Percentiles rank a stretch among this genome's conserved stretches.
phyloP scores from a whole-genome alignment of 2,888 invertebrate species.

The Syrphus vitripennis region DNA sequence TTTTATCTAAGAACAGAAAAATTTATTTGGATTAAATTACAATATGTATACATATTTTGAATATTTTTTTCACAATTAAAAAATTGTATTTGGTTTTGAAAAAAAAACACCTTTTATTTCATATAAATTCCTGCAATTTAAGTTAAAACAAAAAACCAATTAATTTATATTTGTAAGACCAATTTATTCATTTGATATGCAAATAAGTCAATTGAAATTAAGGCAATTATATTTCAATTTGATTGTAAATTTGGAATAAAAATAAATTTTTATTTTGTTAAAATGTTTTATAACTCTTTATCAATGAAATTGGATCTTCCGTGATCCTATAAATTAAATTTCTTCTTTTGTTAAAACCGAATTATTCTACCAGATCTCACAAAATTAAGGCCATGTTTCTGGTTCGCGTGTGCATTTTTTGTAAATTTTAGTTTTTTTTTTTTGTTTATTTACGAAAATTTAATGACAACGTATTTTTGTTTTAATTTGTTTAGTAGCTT shows the following conservation, averaged over 20 bases:
- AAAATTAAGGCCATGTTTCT: neutral
- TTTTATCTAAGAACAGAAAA: no score
- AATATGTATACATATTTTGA: no score
- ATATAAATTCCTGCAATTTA: no score
- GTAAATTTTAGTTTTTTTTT: neutral
- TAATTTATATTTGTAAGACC: neutral
- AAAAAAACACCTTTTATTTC: no score
- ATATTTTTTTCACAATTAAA: no score
- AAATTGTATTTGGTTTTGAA: no score
- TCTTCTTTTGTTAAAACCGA: neutral
- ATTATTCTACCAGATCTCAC: neutral
- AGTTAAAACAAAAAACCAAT: neutral
- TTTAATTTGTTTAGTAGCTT: neutral
- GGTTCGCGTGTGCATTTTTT: neutral
- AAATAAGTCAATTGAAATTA: neutral
- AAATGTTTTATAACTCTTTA: neutral
- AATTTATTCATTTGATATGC: neutral
- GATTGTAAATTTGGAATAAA: neutral
- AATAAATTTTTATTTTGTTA: neutral
- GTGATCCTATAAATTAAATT: constrained; percentile 8
- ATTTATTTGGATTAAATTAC: no score
- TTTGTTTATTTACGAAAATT: neutral
- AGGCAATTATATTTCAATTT: neutral
- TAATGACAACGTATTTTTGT: no score
- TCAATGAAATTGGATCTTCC: neutral